Base-by-base conservation (phyloP, 2,888 invertebrate genomes). In the Panopea generosa region DNA sequence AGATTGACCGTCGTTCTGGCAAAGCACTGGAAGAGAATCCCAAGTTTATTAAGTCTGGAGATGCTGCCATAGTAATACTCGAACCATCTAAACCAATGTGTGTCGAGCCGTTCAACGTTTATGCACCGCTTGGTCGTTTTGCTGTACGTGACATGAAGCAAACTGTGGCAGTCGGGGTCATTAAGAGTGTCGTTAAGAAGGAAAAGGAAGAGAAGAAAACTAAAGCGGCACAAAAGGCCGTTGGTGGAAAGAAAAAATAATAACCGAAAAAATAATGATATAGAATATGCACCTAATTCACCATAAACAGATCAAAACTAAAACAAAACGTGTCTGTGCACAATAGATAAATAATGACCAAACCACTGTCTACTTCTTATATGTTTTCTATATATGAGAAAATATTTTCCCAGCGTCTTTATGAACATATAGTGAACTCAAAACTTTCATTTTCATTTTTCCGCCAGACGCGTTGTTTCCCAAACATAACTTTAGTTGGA, bases 101-200 rank as follows among this genome's bases (percentile, higher is more conserved):
- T 94, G 99, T 99, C 82, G 99, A 99, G 94, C 96, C 98, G 89
- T 99, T 99, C 96, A 96, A 96, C 92, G 98, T 98, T 94, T 99
- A 98, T 94, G 97, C 99, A 90, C 99, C 99, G 74, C 95, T 99
- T 45, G 99, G 94, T 83, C 96, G 99, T 92, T 99, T 99, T 93
- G 99, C 99, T 87, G 99, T 99, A 70, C 97, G 99, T 93, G 99
- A 99, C 94, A 99, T 99, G 99, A 96, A 98, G 93, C 99, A 99
- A 94, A 99, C 99, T 11, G 99, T 99, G 76, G 99, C 99, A 89
- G 98, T 99, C 82, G 98, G 99, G 90, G 98, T 99, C 91, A 98
- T 99, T 93, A 94, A 94, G 91, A 87, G 91, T 65, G 93, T 92
- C 87, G 96, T 95, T 94, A 97, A 97, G 95, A 97, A 97, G 94